Percentiles rank a stretch among this genome's conserved stretches.
Conservation (phyloP, 2,797 vertebrate species). For the Danio tinwini region DNA sequence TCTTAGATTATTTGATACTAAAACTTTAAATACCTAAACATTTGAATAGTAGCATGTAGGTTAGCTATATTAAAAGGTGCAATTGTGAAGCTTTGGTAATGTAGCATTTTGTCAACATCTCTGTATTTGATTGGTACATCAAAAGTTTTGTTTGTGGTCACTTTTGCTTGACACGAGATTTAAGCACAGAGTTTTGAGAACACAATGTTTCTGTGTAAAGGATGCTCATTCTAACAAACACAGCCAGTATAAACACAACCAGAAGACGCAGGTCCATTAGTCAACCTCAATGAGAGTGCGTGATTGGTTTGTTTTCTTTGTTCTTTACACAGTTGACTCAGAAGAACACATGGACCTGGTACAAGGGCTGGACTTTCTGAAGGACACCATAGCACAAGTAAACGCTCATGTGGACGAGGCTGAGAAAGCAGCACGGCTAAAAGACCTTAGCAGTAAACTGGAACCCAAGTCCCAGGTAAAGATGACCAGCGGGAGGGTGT, state of each 20-base stretch:
- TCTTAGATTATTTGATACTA: no score
- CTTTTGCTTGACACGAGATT: background rate
- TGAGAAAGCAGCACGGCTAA: constrained; percentile 81
- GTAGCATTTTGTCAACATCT: background rate
- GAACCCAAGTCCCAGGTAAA: constrained; percentile 85
- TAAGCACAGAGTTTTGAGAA: background rate
- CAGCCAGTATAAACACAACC: background rate
- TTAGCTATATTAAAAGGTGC: background rate
- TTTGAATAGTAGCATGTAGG: background rate
- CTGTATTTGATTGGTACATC: background rate
- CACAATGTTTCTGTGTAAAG: no score
- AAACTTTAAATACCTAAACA: no score
- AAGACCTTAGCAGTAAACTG: constrained; percentile 81
- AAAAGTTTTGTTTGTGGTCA: background rate
- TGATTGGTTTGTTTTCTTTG: background rate
- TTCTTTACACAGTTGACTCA: constrained; percentile 76
- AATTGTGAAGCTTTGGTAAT: background rate
- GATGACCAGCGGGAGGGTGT: constrained; percentile 78
- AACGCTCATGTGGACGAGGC: constrained; percentile 81
- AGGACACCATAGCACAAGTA: constrained; percentile 85
- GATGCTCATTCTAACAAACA: background rate
- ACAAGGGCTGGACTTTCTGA: constrained; percentile 84
- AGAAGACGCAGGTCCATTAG: background rate
- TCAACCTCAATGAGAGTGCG: background rate
- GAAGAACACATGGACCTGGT: constrained; percentile 82